Conservation (phyloP, 2,797 vertebrate genomes). For the Enteromius unitaeniatus region DNA sequence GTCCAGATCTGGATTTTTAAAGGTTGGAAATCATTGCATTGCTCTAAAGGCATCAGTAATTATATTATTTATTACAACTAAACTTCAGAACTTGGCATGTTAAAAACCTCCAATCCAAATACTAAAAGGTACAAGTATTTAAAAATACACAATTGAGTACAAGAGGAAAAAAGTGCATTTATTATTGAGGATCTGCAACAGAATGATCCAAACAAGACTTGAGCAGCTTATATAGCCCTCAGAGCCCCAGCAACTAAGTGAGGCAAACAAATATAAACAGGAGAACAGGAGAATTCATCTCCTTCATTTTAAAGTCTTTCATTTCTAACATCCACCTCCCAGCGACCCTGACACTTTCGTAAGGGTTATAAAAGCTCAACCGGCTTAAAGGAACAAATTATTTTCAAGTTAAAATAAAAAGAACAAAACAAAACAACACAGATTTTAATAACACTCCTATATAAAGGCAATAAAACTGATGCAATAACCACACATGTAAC, state of each 20-base stretch:
- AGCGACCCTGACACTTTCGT: constrained; percentile 47
- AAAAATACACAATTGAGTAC: constrained; percentile 47
- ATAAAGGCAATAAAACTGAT: constrained; percentile 67
- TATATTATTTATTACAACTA: neutral
- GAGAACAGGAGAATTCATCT: constrained; percentile 5
- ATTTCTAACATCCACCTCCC: constrained; percentile 52
- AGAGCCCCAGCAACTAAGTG: constrained; percentile 45
- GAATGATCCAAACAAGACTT: constrained; percentile 56
- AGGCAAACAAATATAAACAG: constrained; percentile 42
- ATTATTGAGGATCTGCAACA: constrained; percentile 71
- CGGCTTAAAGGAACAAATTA: constrained; percentile 51
- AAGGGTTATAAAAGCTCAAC: constrained; percentile 50
- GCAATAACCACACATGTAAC: constrained; percentile 68
- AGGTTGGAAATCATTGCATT: neutral
- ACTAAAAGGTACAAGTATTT: neutral
- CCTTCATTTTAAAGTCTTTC: constrained; percentile 41
- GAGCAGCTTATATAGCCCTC: constrained; percentile 58
- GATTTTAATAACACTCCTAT: constrained; percentile 66
- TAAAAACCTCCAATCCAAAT: neutral
- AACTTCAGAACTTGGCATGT: neutral
- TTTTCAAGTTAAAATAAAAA: constrained; percentile 66
- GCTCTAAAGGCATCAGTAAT: neutral
- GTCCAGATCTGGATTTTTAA: neutral
- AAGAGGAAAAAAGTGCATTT: constrained; percentile 82
- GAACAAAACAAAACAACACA: constrained; percentile 66